Evolutionary conservation across 1,140 invertebrate species (phyloP), one percentile per base, ranked within the genome.

Genomic region (Calosoma granatense): DNA sequence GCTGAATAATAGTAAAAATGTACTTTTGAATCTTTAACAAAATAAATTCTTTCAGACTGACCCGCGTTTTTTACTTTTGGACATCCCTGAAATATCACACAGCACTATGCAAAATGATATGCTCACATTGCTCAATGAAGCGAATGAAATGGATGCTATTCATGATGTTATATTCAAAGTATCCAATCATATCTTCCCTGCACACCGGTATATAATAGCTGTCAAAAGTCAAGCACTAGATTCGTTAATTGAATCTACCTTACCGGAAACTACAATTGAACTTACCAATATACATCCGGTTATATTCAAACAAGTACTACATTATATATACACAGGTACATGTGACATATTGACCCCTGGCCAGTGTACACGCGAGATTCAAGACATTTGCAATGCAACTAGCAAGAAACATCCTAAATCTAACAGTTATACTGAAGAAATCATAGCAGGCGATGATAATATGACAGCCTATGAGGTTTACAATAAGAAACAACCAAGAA

Each of bases 141-240:
- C 78, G 1, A 70, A 78, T 57, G 71, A 79, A 57, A 73, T 74
- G 54, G 85, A 88, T 70, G 64, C 74, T 23, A 71, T 88, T 20
- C 82, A 85, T 70, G 86, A 90, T 72, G 75, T 86, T 41, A 68
- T 82, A 54, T 78, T 88, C 77, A 78, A 77, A 67, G 74, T 84
- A 51, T 77, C 76, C 17, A 66, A 69, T 57, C 67, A 70, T 61
- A 57, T 66, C 1, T 84, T 78, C 67, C 72, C 78, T 20, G 81
- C 80, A 1, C 88, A 92, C 70, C 78, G 79, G 56, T 88, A 81
- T 65, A 82, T 92, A 59, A 64, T 91, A 41, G 81, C 84, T 1
- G 75, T 76, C 1, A 74, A 78, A 56, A 84, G 83, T 63, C 68
- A 76, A 39, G 77, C 74, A 62, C 79, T 84, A 60, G 69, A 72